Conservation (phyloP, 2,888 invertebrate genomes). For the Anoncus sp. region DNA sequence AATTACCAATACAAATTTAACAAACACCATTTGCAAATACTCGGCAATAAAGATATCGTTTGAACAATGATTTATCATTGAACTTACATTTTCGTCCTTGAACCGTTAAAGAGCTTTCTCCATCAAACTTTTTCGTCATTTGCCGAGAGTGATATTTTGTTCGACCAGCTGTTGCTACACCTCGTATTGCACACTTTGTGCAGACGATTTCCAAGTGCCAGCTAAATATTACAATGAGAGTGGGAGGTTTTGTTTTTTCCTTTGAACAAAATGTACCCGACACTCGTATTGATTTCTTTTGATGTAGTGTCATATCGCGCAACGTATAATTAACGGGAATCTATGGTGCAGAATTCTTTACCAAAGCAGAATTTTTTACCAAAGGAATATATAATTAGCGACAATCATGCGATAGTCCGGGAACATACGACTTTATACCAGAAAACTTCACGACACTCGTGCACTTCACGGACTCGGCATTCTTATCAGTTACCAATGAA, state of each 20-base stretch:
- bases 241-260: not conserved
- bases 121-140: too few relatives aligned
- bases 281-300: conserved; percentile 22
- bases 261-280: conserved; percentile 5
- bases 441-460: not conserved
- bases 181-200: too few relatives aligned
- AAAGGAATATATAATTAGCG: conserved; percentile 48
- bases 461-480: not conserved
- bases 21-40: not conserved
- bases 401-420: conserved; percentile 1
- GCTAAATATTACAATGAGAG: not conserved
- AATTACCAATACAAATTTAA: too few relatives aligned
- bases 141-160: too few relatives aligned
- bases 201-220: not conserved
- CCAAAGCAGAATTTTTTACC: not conserved
- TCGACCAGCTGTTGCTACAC: too few relatives aligned
- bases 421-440: not conserved
- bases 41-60: conserved; percentile 2
- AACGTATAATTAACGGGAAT: conserved; percentile 31
- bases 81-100: too few relatives aligned
- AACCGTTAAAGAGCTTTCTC: too few relatives aligned
- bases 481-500: conserved; percentile 3
- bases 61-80: too few relatives aligned
- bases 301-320: conserved; percentile 1
- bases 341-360: not conserved